Base-by-base conservation (phyloP, 2,113 vertebrate genomes). In the Rattus rattus region DNA sequence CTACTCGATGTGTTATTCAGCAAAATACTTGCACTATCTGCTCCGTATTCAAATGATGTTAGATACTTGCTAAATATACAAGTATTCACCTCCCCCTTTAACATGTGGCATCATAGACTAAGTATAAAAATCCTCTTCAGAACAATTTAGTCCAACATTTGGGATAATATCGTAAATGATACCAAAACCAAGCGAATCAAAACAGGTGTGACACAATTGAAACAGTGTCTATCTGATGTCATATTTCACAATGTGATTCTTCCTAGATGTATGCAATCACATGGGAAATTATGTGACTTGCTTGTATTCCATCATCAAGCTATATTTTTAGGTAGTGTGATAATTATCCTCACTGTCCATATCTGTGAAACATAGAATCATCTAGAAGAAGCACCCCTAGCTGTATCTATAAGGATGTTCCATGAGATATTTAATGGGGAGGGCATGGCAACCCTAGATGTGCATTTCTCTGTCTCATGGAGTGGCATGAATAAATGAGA, bases 241-340 rank as follows among this genome's bases (percentile, higher is more conserved):
- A 22, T 28, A 12, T 19, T 12, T n/a, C 72, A 76, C 17, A 47
- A 7, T 28, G 17, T 56, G 10, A 24, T 20, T 26, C 16, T 84
- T 19, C 20, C 33, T 33, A 47, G 26, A 63, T 10, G 14, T 0
- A 16, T 0, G 0, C 20, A 56, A 11, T 30, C 52, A 22, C 56
- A 26, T 22, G 26, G 56, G 16, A 19, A 73, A 12, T 22, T 28
- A 49, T 33, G 22, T 26, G 13, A 54, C 10, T 36, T 39, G 36
- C 59, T 59, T 47, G 16, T 16, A 5, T 76, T 94, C 16, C 43
- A 65, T 7, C 12, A 86, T 52, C 3, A n/a, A 83, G 12, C 36
- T 76, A 72, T 72, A 26, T 5, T n/a, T 36, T 84, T 91, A 92
- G 24, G 33, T 43, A 26, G 19, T n/a, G 22, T 52, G 65, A n/a